Evolutionary conservation across 2,888 invertebrate species (phyloP).

Genomic region (Luperina nickerlii): DNA sequence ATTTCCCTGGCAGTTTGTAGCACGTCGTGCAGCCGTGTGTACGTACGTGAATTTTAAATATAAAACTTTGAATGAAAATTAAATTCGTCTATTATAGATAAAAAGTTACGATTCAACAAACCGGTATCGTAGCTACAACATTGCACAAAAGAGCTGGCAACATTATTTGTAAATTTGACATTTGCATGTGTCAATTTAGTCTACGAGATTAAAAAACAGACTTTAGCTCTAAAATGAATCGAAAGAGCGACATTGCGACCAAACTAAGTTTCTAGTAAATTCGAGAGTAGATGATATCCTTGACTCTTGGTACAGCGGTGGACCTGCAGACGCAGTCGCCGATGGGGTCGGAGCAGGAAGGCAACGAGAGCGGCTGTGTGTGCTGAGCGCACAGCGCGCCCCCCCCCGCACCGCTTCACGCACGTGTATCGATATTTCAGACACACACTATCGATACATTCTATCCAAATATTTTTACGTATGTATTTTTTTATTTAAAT

Average conservation of each 20-base stretch:
- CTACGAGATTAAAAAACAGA: no score
- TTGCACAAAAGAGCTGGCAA: no score
- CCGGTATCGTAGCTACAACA: no score
- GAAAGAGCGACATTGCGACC: not conserved
- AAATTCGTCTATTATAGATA: no score
- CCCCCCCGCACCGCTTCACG: constrained; percentile 70
- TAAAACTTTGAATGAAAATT: no score
- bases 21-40: no score
- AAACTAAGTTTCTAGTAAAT: not conserved
- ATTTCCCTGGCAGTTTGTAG: no score
- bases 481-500: constrained; percentile 62
- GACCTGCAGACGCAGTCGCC: constrained; percentile 95
- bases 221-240: not conserved
- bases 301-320: constrained; percentile 91
- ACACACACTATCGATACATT: constrained; percentile 54
- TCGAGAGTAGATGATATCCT: constrained; percentile 68
- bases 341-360: constrained; percentile 94
- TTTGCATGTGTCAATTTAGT: no score
- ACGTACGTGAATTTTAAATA: no score
- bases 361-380: constrained; percentile 95
- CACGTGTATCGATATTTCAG: constrained; percentile 64
- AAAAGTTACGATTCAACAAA: no score
- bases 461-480: constrained; percentile 62
- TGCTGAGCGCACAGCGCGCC: constrained; percentile 90
- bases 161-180: no score